Conservation (phyloP, 92 coral and sea anemone species). For the Ricordea florida region DNA sequence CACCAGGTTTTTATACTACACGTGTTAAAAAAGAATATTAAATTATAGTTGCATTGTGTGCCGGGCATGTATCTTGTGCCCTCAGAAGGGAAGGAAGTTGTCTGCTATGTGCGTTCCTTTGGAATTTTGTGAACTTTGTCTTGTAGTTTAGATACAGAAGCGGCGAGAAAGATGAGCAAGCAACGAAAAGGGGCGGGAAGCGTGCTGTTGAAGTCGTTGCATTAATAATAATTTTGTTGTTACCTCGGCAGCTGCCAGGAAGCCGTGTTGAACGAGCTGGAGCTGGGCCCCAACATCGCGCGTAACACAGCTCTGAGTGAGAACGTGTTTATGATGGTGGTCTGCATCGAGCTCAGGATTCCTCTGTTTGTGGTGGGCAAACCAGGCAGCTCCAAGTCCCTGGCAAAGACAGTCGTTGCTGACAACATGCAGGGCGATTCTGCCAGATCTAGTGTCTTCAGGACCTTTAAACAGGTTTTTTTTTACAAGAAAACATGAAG, state of each 20-base stretch:
- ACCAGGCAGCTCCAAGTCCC: slow-evolving; percentile 77
- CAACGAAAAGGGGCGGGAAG: no score
- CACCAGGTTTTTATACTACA: slow-evolving; percentile 10
- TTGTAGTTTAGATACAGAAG: no score
- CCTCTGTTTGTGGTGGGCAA: slow-evolving; percentile 88
- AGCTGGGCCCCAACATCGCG: slow-evolving; percentile 80
- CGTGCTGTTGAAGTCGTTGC: neutral
- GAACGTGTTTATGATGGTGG: slow-evolving; percentile 89
- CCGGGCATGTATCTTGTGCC: no score
- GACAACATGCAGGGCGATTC: slow-evolving; percentile 78
- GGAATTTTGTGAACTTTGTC: neutral
- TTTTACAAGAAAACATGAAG: neutral
- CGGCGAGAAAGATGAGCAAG: no score
- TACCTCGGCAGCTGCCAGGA: slow-evolving; percentile 59
- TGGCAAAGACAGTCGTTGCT: slow-evolving; percentile 75
- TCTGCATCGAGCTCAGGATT: slow-evolving; percentile 81
- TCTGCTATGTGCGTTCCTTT: neutral
- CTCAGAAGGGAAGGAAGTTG: no score
- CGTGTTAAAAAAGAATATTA: neutral
- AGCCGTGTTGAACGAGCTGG: slow-evolving; percentile 63
- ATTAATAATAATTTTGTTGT: neutral
- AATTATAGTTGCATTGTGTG: neutral
- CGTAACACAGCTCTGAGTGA: slow-evolving; percentile 79
- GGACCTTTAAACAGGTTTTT: slow-evolving; percentile 60
- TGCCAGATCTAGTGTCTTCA: slow-evolving; percentile 56